Percentiles rank a stretch among this genome's conserved stretches.
Conservation (phyloP, 2,113 vertebrate species). For the Perca schrenkii region DNA sequence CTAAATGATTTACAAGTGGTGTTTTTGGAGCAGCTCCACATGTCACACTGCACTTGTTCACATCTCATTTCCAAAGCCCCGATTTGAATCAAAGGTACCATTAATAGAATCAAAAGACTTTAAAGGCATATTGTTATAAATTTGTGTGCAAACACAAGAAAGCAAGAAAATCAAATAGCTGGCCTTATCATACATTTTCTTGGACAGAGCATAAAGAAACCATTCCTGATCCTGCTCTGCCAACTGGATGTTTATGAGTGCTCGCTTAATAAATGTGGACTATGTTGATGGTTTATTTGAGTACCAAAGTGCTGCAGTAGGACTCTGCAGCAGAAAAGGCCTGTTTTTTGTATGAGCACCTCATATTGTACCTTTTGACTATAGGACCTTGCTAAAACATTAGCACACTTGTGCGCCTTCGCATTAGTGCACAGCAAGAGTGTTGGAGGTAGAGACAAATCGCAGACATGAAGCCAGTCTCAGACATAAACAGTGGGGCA, state of each 20-base stretch:
- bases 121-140: conserved; percentile 4
- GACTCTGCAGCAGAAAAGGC: conserved; percentile 1
- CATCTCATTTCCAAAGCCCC: conserved; percentile 33
- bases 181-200: conserved; percentile 23
- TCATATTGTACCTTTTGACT: conserved; percentile 16
- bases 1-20: conserved; percentile 39
- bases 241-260: conserved; percentile 26
- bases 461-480: conserved; percentile 57
- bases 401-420: conserved; percentile 9
- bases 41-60: conserved; percentile 14
- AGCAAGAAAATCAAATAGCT: conserved; percentile 8
- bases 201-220: conserved; percentile 51
- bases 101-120: conserved; percentile 48
- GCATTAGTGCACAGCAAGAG: conserved; percentile 32
- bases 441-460: conserved; percentile 52
- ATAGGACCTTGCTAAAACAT: conserved; percentile 35
- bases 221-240: conserved; percentile 17
- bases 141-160: conserved; percentile 24
- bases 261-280: conserved; percentile 34
- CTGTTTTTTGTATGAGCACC: conserved; percentile 25
- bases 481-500: conserved; percentile 61
- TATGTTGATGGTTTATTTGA: conserved; percentile 40
- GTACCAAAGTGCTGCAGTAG: conserved; percentile 17
- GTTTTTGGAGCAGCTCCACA: conserved; percentile 30
- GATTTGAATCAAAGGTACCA: conserved; percentile 32